Conservation (phyloP, 2,888 invertebrate species). For the Bhutanitis thaidina region DNA sequence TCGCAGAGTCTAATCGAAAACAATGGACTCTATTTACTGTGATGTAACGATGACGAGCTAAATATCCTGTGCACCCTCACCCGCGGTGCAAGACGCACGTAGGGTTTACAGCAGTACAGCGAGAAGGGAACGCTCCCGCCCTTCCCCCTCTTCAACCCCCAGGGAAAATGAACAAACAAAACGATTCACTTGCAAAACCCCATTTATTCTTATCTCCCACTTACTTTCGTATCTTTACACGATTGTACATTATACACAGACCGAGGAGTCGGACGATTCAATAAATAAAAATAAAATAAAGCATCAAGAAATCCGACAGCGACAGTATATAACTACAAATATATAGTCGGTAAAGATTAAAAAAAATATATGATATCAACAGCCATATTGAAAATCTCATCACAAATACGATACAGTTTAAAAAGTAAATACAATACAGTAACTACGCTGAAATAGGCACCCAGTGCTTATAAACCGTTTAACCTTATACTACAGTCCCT, state of each 20-base stretch:
- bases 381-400: constrained; percentile 51
- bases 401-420: constrained; percentile 24
- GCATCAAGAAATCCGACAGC: neutral
- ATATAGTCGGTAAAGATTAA: constrained; percentile 23
- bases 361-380: constrained; percentile 35
- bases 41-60: too few relatives aligned
- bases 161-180: too few relatives aligned
- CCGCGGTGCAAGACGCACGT: too few relatives aligned
- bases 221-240: constrained; percentile 23
- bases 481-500: too few relatives aligned
- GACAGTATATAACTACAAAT: neutral
- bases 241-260: neutral
- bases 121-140: too few relatives aligned
- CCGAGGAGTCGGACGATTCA: neutral
- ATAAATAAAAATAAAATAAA: constrained; percentile 7
- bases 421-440: constrained; percentile 19
- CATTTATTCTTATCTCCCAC: constrained; percentile 35
- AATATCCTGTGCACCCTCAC: too few relatives aligned
- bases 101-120: too few relatives aligned
- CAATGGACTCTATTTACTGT: too few relatives aligned
- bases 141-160: too few relatives aligned
- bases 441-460: constrained; percentile 11
- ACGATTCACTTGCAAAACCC: constrained; percentile 32
- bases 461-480: neutral
- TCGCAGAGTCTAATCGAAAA: too few relatives aligned